A percentile compares a stretch with the other conserved stretches of the same genome.
These are phyloP conservation scores for Scomberomorus guttatus DNA, from an alignment of 2,797 vertebrate genomes.

Conservation along the genomic window DNA sequence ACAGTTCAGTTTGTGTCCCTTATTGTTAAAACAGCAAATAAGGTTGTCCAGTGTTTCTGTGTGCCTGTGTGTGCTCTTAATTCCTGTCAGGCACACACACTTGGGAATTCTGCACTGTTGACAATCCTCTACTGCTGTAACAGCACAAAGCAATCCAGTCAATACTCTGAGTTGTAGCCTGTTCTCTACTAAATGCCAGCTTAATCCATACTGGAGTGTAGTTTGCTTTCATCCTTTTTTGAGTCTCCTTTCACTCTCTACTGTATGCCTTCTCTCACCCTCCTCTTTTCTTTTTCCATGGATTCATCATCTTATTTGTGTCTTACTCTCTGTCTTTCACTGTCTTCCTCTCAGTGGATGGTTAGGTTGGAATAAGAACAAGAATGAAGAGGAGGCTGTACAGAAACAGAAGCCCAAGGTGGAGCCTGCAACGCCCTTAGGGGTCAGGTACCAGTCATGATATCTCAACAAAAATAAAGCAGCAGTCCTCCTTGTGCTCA, in stretches of 20 bases:
- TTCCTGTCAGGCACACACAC: conserved; percentile 9
- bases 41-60: not conserved
- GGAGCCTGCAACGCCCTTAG: conserved; percentile 93
- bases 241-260: not conserved
- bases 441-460: conserved; percentile 87
- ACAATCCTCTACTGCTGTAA: not conserved
- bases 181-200: not conserved
- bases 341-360: conserved; percentile 88
- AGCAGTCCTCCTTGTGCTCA: fast-evolving
- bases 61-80: not conserved
- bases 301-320: not conserved
- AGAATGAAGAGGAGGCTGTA: conserved; percentile 91
- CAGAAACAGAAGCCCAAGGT: conserved; percentile 97
- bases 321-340: not conserved
- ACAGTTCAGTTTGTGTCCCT: not conserved
- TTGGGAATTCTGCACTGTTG: not conserved
- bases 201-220: not conserved
- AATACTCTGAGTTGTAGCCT: conserved; percentile 11
- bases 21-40: not conserved
- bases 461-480: not conserved
- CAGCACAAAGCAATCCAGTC: conserved; percentile 16
- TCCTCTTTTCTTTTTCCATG: not conserved
- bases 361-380: conserved; percentile 95
- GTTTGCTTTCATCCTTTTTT: conserved; percentile 2
- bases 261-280: not conserved